A percentile compares a stretch with the other conserved stretches of the same genome.
phyloP scores from a whole-genome alignment of 2,797 vertebrate species.

The Labroides dimidiatus region DNA sequence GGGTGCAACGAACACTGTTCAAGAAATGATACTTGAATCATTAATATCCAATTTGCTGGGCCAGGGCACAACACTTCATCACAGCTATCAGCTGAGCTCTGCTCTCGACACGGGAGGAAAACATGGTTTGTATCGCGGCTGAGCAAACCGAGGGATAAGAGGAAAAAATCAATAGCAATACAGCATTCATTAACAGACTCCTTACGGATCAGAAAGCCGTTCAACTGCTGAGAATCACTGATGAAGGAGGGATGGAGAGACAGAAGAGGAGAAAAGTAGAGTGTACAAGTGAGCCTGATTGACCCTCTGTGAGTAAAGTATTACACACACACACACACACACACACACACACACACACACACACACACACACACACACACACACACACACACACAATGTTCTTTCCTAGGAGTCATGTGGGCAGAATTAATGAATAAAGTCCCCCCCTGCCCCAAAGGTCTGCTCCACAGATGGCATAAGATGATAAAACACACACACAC shows the following conservation, averaged over 20 bases:
- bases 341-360: conserved; percentile 17
- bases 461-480: conserved; percentile 71
- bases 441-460: conserved; percentile 60
- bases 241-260: conserved; percentile 25
- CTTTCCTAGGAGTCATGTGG: conserved; percentile 63
- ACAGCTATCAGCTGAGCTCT: conserved; percentile 45
- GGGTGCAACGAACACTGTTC: conserved; percentile 42
- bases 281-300: conserved; percentile 42
- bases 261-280: conserved; percentile 23
- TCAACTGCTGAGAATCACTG: conserved; percentile 53
- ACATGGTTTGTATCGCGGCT: conserved; percentile 48
- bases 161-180: conserved; percentile 76
- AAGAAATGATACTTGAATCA: conserved; percentile 67
- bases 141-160: conserved; percentile 73
- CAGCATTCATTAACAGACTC: conserved; percentile 71
- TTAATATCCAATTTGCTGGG: conserved; percentile 72
- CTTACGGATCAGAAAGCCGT: conserved; percentile 55
- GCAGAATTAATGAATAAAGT: conserved; percentile 71
- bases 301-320: conserved; percentile 41
- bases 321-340: conserved; percentile 13
- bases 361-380: conserved; percentile 24
- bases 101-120: conserved; percentile 37
- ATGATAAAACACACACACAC: conserved; percentile 7
- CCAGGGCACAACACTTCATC: conserved; percentile 56
- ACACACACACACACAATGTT: conserved; percentile 17